Evolutionary conservation across 2,888 invertebrate genomes (phyloP), one percentile per base, ranked within the genome.

Genomic region (Nebria salina): DNA sequence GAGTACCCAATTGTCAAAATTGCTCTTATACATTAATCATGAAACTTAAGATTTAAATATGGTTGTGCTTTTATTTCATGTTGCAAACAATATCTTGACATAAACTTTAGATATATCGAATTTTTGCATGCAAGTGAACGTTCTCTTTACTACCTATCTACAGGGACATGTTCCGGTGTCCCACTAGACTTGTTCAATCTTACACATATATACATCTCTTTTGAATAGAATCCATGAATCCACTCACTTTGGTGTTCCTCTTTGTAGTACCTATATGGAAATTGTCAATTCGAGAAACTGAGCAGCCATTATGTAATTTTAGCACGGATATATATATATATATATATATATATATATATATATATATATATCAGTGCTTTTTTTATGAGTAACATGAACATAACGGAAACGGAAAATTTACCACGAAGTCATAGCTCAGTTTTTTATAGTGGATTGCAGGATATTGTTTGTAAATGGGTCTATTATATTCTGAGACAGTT

Each of bases 271-370:
- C 7, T 54, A 54, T 54, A 54, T 13, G 7, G 13, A 54, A 11
- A 54, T 54, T 54, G 54, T 54, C 54, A 54, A 54, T 54, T 54
- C 54, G 54, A 54, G 54, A 54, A 54, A 54, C 54, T 54, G 54
- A 54, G 8, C 54, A 54, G 7, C 54, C 54, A 54, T 54, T 54
- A 54, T 8, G 54, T 54, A 13, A 54, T 54, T 7, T 54, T 54
- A 34, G 34, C 34, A 34, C 34, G 2, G 34, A 34, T 34, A 34
- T 34, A 34, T 34, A 34, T 34, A 34, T 34, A 34, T 34, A 34
- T 34, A 34, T 34, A 34, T 34, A 34, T 34, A 34, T 34, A 34
- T 34, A 34, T 34, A 34, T 34, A 34, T 34, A 54, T 54, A 54
- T 13, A 8, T 54, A 54, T 54, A 8, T 54, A 54, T 54, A 54